Evolutionary conservation across 2,888 invertebrate species (phyloP).

Genomic region (Strigamia maritima): DNA sequence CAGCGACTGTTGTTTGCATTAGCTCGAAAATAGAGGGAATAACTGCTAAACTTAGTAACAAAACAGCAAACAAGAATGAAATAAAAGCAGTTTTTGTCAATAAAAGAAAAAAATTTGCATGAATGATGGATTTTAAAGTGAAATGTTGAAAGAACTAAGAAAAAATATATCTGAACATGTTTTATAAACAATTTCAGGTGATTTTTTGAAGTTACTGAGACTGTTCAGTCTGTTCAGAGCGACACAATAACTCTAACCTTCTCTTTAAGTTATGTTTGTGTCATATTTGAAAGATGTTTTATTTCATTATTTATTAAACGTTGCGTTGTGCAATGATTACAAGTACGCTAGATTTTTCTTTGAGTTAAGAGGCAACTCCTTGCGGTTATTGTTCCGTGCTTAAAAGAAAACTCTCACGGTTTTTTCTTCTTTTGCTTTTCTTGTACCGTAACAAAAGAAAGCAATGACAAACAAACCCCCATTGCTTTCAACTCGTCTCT

Average conservation of each 20-base stretch:
- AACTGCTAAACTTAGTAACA: neutral
- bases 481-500: neutral
- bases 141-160: too few relatives aligned
- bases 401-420: neutral
- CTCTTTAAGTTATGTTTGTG: neutral
- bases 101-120: too few relatives aligned
- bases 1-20: neutral
- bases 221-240: too few relatives aligned
- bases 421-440: neutral
- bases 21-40: neutral
- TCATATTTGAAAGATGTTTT: constrained; percentile 11
- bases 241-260: neutral
- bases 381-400: constrained; percentile 16
- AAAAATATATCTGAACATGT: too few relatives aligned
- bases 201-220: too few relatives aligned
- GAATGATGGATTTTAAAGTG: too few relatives aligned
- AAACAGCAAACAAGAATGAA: too few relatives aligned
- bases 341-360: constrained; percentile 25
- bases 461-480: constrained; percentile 15
- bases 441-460: neutral
- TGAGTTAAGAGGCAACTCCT: constrained; percentile 7
- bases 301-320: constrained; percentile 12
- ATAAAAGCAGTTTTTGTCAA: too few relatives aligned
- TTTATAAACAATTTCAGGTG: too few relatives aligned
- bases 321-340: neutral